These are phyloP conservation scores for Hylyphantes graminicola DNA, from an alignment of 1,140 invertebrate species.

Conservation along the genomic window DNA sequence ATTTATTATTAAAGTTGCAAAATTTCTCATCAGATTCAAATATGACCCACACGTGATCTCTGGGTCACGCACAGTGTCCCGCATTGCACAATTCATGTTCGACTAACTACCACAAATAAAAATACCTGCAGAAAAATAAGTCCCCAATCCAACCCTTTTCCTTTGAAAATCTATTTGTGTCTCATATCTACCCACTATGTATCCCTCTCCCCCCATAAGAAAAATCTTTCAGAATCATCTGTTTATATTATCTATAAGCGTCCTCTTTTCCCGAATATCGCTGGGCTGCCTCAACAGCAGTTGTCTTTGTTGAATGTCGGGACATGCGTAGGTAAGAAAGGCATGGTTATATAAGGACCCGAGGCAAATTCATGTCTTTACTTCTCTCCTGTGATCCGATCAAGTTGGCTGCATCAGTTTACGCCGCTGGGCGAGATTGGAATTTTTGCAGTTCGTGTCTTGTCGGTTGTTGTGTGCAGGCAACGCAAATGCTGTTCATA, in stretches of 20 bases:
- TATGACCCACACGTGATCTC: conserved; percentile 1
- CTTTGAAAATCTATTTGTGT: conserved; percentile 15
- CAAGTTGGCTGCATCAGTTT: too few relatives aligned
- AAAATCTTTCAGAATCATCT: conserved; percentile 48
- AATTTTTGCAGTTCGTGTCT: background rate
- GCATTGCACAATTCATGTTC: background rate
- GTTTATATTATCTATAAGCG: conserved; percentile 43
- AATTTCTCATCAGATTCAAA: too few relatives aligned
- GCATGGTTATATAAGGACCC: background rate
- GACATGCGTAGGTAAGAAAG: background rate
- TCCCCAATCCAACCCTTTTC: background rate
- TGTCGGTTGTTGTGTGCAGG: conserved; percentile 3
- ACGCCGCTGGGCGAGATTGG: background rate
- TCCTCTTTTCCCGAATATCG: background rate
- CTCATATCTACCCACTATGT: background rate
- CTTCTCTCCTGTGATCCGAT: too few relatives aligned
- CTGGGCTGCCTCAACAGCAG: background rate
- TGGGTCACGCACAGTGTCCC: background rate
- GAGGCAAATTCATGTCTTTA: background rate
- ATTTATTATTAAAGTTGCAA: too few relatives aligned
- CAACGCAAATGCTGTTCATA: conserved; percentile 31
- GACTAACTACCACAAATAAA: background rate
- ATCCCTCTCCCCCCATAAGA: too few relatives aligned
- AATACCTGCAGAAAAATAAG: background rate
- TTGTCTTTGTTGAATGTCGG: background rate